Conservation (phyloP, 2,888 invertebrate genomes). For the Calliopum simillimum region DNA sequence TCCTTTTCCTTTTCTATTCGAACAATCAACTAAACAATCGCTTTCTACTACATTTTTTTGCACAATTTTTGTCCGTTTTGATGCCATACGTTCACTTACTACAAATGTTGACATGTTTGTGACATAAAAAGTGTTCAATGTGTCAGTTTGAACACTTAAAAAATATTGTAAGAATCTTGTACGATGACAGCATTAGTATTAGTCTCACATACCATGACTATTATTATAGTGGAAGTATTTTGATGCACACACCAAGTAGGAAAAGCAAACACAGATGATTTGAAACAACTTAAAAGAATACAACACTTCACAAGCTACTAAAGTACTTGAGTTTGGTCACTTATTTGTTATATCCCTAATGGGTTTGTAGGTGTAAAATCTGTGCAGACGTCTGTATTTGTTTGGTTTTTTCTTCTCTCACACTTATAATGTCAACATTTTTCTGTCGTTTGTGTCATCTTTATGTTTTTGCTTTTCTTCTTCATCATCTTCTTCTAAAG, state of each 20-base stretch:
- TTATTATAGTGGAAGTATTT: too few relatives aligned
- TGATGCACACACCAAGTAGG: too few relatives aligned
- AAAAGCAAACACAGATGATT: too few relatives aligned
- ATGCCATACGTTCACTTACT: not conserved
- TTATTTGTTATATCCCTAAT: too few relatives aligned
- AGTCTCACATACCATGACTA: too few relatives aligned
- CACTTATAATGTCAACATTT: constrained; percentile 2
- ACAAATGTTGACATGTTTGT: constrained; percentile 13
- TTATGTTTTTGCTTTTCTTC: not conserved
- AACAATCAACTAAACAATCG: too few relatives aligned
- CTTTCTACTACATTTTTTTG: not conserved
- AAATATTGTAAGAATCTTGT: constrained; percentile 21
- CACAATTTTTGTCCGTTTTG: not conserved
- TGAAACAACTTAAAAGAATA: too few relatives aligned
- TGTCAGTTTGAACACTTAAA: constrained; percentile 32
- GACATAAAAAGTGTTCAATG: constrained; percentile 30
- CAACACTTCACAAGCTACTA: too few relatives aligned
- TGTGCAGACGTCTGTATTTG: not conserved
- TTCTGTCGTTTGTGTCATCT: constrained; percentile 9
- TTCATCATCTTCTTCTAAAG: too few relatives aligned
- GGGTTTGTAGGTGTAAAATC: not conserved
- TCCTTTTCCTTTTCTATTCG: too few relatives aligned
- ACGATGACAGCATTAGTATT: constrained; percentile 20
- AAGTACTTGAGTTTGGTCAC: too few relatives aligned
- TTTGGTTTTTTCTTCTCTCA: not conserved